A percentile compares a stretch with the other conserved stretches of the same genome.
These are phyloP conservation scores for Lutjanus campechanus DNA, from an alignment of 2,797 vertebrate genomes.

Conservation along the genomic window DNA sequence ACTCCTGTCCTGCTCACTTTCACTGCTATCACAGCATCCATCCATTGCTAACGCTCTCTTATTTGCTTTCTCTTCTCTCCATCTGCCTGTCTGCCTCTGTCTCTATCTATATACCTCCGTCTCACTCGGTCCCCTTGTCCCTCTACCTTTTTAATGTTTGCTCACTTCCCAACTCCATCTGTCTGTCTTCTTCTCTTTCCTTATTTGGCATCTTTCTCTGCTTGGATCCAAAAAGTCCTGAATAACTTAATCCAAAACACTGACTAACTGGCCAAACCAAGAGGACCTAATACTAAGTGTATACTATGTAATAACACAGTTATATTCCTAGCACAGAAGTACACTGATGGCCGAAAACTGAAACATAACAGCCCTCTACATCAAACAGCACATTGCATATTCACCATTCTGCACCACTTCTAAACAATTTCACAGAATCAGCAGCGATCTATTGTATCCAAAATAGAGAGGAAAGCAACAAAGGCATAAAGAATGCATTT, in stretches of 20 bases:
- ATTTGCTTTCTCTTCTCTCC: slow-evolving; percentile 71
- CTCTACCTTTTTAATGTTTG: slow-evolving; percentile 52
- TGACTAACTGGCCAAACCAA: neutral
- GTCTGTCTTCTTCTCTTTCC: slow-evolving; percentile 21
- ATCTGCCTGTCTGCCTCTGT: slow-evolving; percentile 71
- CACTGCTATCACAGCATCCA: slow-evolving; percentile 67
- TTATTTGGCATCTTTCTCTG: slow-evolving; percentile 27
- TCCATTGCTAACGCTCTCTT: slow-evolving; percentile 65
- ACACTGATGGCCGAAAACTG: neutral
- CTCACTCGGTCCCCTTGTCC: slow-evolving; percentile 44
- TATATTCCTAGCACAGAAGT: neutral
- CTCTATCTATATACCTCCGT: slow-evolving; percentile 41
- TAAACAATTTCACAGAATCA: neutral
- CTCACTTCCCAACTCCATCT: slow-evolving; percentile 42
- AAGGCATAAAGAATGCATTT: neutral
- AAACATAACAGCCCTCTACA: neutral
- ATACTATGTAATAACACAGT: neutral
- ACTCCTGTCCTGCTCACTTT: slow-evolving; percentile 75
- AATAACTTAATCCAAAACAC: slow-evolving; percentile 18
- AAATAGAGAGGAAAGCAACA: neutral
- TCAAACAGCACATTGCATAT: neutral
- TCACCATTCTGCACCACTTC: neutral
- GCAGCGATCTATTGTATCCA: neutral
- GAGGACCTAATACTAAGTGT: neutral
- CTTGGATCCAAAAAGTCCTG: slow-evolving; percentile 11